Base-by-base conservation (phyloP, 2,888 invertebrate species). In the Morpho achilles region DNA sequence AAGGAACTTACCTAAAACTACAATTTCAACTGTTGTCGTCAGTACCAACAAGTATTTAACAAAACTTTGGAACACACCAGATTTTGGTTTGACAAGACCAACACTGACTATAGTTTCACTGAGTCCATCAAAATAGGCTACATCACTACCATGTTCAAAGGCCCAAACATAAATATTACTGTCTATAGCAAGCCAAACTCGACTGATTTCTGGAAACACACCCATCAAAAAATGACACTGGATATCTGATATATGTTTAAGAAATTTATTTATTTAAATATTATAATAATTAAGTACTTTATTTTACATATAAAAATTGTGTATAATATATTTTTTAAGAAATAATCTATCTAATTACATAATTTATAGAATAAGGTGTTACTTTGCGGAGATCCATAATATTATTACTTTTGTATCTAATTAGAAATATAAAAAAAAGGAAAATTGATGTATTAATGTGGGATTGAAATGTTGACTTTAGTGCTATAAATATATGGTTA, bases 161-260 rank as follows among this genome's bases (percentile, higher is more conserved):
- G 98, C 96, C 99, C 99, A 99, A 43, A 99, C 94, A 90, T 98
- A 99, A 69, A 99, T 96, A 87, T 99, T 98, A 72, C 97, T 98
- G 79, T 99, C 99, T 69, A 99, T 97, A 6, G 98, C 97, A 57
- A 99, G 90, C 99, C 99, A 99, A 0, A 99, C 99, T 75, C 99
- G 92, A 56, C 95, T 96, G 67, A 99, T 98, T 82, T 98, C 98
- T 59, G 98, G 96, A 87, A 99, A 99, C 7, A 99, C 91, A 3
- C 99, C 99, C 97, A 99, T 98, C 91, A 96, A 94, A 79, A 97
- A 98, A 76, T 98, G 97, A 69, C 97, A 97, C 86, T 98, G 98
- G 92, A 98, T 96, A 87, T 97, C 98, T 98, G 80, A 63, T 32
- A 58, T 58, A 54, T 39, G 42, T 64, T 75, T 71, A 75, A 74